phyloP scores from a whole-genome alignment of 2,797 vertebrate genomes.

The Taenioides sp. region DNA sequence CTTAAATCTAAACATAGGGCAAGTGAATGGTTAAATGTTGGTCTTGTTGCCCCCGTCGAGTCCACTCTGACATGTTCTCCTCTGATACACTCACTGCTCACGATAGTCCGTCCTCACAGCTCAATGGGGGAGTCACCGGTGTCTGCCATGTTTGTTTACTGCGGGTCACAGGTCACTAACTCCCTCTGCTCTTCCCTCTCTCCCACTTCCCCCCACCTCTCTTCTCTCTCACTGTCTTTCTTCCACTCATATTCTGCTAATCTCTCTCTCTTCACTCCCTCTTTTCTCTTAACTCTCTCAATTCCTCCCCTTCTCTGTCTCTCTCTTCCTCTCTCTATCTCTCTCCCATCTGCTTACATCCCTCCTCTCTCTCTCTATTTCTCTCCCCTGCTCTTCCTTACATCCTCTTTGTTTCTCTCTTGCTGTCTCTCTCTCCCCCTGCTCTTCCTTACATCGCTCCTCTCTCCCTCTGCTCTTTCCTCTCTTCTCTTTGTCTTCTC shows the following conservation, averaged over 20 bases:
- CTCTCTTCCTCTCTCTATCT: no score
- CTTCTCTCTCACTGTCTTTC: no score
- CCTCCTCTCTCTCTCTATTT: neutral
- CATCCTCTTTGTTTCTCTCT: no score
- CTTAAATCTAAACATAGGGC: neutral
- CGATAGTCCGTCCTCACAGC: slow-evolving; percentile 22
- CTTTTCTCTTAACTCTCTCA: no score
- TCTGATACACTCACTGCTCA: slow-evolving; percentile 14
- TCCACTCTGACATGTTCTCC: slow-evolving; percentile 6
- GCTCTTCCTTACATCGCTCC: no score
- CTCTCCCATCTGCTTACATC: neutral
- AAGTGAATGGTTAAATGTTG: neutral
- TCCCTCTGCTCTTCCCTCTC: slow-evolving; percentile 19
- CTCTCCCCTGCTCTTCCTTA: no score
- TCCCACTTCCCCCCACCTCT: neutral
- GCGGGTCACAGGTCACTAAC: slow-evolving; percentile 41
- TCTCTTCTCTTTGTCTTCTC: no score
- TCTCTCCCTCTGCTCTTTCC: no score
- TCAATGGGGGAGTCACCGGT: slow-evolving; percentile 18
- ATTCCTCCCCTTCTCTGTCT: no score
- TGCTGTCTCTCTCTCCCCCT: no score
- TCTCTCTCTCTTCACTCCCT: no score
- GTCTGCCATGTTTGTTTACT: slow-evolving; percentile 43
- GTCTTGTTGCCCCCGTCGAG: neutral
- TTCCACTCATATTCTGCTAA: no score